These are phyloP conservation scores for Tenthredo distinguenda DNA, from an alignment of 2,888 invertebrate species.

Conservation along the genomic window DNA sequence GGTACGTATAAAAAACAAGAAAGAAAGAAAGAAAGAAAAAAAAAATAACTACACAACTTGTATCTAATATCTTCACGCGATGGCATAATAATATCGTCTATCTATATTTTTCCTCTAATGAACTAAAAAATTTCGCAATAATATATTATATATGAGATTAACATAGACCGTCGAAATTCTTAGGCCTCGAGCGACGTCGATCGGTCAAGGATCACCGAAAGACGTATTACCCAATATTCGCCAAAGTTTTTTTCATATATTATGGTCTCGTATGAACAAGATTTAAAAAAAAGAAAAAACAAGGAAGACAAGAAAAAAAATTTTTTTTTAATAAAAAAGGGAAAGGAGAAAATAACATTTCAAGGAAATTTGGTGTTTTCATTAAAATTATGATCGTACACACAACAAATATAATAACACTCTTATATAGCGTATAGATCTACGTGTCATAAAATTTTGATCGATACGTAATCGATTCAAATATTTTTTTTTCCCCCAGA, in stretches of 20 bases:
- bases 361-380: too few relatives aligned
- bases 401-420: too few relatives aligned
- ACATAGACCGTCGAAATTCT: background rate
- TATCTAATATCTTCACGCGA: background rate
- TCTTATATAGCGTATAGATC: too few relatives aligned
- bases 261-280: background rate
- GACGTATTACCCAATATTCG: background rate
- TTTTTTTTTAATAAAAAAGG: too few relatives aligned
- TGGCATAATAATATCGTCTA: background rate
- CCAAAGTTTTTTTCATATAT: background rate
- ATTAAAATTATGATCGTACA: too few relatives aligned
- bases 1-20: too few relatives aligned
- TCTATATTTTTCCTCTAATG: background rate
- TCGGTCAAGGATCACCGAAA: constrained; percentile 7
- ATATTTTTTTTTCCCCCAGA: background rate
- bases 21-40: background rate
- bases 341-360: too few relatives aligned
- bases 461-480: background rate
- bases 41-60: background rate
- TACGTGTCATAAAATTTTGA: background rate
- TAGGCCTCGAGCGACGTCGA: background rate
- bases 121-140: background rate
- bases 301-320: too few relatives aligned
- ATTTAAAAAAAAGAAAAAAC: background rate
- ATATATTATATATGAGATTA: background rate